These are phyloP conservation scores for Cherax quadricarinatus DNA, from an alignment of 1,140 invertebrate species.

Conservation along the genomic window DNA sequence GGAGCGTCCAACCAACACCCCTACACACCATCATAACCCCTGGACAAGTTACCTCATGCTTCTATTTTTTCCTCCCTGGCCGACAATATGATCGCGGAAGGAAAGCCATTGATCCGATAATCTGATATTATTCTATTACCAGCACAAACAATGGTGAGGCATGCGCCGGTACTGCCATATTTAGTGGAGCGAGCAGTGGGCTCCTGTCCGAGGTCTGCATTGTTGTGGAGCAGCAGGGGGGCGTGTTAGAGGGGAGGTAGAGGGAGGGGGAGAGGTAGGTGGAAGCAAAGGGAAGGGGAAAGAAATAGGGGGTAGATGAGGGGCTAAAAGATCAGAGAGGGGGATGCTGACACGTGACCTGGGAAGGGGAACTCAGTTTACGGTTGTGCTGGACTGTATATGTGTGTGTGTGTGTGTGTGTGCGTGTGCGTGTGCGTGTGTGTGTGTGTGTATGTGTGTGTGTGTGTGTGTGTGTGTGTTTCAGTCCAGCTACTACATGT, in stretches of 20 bases:
- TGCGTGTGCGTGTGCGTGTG: not conserved
- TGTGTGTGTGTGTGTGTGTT: not conserved
- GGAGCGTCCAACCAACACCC: no score
- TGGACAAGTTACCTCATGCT: not conserved
- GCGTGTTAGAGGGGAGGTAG: not conserved
- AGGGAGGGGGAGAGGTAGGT: not conserved
- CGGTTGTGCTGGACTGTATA: not conserved
- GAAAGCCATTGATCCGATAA: conserved; percentile 53
- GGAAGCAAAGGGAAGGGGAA: no score
- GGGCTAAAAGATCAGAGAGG: not conserved
- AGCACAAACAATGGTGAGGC: conserved; percentile 39
- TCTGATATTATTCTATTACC: conserved; percentile 68
- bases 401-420: not conserved
- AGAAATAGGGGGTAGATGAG: not conserved
- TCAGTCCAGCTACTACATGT: not conserved
- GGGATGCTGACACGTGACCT: not conserved
- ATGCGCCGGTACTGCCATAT: conserved; percentile 22
- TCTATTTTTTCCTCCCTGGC: conserved; percentile 2
- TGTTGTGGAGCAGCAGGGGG: not conserved
- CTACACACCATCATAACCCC: no score
- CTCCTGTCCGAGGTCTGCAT: not conserved
- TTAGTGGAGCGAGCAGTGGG: conserved; percentile 28
- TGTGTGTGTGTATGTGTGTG: no score
- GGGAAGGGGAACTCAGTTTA: not conserved
- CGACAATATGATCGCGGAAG: conserved; percentile 36